Evolutionary conservation across 2,888 invertebrate genomes (phyloP).

Genomic region (Papilio elwesi): DNA sequence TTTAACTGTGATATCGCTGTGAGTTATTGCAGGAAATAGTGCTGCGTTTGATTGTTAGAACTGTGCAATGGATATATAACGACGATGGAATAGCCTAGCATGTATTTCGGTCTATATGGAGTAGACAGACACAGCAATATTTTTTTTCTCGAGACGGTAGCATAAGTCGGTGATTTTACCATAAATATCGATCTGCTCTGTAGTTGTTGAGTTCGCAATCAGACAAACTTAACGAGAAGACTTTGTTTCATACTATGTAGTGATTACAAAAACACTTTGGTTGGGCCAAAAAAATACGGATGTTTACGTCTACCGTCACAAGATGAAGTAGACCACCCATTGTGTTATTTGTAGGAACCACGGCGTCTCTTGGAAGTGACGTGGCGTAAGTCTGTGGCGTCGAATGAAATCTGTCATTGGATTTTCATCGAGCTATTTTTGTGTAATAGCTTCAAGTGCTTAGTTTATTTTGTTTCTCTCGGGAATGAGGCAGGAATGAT

Average conservation of each 20-base stretch:
- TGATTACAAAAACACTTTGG: conserved; percentile 32
- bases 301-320: conserved; percentile 37
- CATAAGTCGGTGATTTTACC: too few species aligned
- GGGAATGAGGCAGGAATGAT: conserved; percentile 58
- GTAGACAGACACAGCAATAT: too few species aligned
- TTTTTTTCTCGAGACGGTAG: too few species aligned
- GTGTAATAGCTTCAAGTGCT: conserved; percentile 44
- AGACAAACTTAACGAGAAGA: conserved; percentile 4
- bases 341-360: conserved; percentile 61
- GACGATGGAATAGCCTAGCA: background rate
- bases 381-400: conserved; percentile 48
- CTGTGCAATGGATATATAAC: conserved; percentile 1
- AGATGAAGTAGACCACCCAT: conserved; percentile 66
- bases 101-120: too few species aligned
- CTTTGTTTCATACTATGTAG: conserved; percentile 20
- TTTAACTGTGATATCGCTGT: conserved; percentile 55
- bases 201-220: background rate
- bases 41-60: conserved; percentile 27
- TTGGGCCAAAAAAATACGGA: conserved; percentile 38
- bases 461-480: conserved; percentile 58
- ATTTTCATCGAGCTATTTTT: conserved; percentile 71
- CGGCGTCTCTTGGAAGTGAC: conserved; percentile 45
- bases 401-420: conserved; percentile 75
- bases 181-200: background rate
- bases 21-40: conserved; percentile 48